Evolutionary conservation across 2,888 invertebrate genomes (phyloP).

Genomic region (Lithosia quadra): DNA sequence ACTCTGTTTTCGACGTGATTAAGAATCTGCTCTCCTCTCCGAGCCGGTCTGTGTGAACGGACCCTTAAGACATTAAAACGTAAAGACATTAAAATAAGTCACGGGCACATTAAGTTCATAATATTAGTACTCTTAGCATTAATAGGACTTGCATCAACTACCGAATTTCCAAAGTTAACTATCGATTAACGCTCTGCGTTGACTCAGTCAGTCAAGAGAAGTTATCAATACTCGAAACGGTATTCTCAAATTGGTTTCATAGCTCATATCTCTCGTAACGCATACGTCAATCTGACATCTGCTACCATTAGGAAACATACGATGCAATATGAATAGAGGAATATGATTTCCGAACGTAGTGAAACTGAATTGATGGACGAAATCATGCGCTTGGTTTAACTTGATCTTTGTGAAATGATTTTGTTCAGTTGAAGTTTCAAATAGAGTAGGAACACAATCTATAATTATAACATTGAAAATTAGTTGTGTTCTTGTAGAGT

Average conservation of each 20-base stretch:
- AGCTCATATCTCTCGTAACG: neutral
- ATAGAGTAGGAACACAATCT: no score
- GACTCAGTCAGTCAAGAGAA: neutral
- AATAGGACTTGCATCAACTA: neutral
- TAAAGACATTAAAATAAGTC: no score
- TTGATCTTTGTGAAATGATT: neutral
- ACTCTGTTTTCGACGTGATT: no score
- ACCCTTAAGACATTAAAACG: no score
- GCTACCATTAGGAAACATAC: neutral
- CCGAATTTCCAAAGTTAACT: neutral
- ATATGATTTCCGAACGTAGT: neutral
- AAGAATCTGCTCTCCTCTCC: no score
- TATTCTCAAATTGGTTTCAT: neutral
- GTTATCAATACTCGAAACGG: neutral
- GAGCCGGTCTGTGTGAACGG: no score
- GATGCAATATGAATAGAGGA: neutral
- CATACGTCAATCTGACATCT: neutral
- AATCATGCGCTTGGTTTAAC: neutral
- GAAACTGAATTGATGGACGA: neutral
- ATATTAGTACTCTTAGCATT: no score
- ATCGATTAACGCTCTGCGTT: no score
- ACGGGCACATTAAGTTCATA: no score
- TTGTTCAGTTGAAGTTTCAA: neutral
- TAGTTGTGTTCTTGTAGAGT: no score
- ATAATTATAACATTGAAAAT: no score